These are phyloP conservation scores for Panagrolaimus sp. DNA, from an alignment of 1,140 invertebrate genomes.

Conservation along the genomic window DNA sequence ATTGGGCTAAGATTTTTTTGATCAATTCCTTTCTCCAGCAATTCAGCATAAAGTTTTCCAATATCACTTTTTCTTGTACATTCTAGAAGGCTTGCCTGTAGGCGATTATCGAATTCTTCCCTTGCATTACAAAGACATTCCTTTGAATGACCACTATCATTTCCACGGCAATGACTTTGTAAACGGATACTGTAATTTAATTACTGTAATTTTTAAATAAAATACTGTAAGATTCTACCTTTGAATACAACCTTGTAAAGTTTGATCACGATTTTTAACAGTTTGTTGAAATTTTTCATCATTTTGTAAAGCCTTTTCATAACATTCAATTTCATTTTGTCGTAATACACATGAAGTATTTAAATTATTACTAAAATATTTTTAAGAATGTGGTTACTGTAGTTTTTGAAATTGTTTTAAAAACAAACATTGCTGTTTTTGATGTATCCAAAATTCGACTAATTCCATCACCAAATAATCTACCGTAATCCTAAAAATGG, in stretches of 20 bases:
- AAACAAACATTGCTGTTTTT: conserved; percentile 18
- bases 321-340: conserved; percentile 37
- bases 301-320: conserved; percentile 33
- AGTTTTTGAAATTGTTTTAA: not conserved
- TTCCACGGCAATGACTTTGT: conserved; percentile 32
- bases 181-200: conserved; percentile 32
- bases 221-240: not conserved
- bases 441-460: conserved; percentile 45
- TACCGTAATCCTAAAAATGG: conserved; percentile 11
- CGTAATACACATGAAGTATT: conserved; percentile 37
- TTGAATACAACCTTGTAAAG: conserved; percentile 38
- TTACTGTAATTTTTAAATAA: too few species aligned
- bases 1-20: not conserved
- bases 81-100: conserved; percentile 28
- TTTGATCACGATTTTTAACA: conserved; percentile 32
- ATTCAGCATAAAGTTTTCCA: not conserved
- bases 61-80: conserved; percentile 13
- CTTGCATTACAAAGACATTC: conserved; percentile 44
- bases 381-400: not conserved
- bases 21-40: not conserved
- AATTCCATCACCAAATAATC: conserved; percentile 47
- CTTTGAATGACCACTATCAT: conserved; percentile 24
- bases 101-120: conserved; percentile 42
- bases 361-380: conserved; percentile 39
- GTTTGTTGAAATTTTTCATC: conserved; percentile 40